Evolutionary conservation across 1,140 invertebrate genomes (phyloP).

Genomic region (Eupristina koningsbergeri): DNA sequence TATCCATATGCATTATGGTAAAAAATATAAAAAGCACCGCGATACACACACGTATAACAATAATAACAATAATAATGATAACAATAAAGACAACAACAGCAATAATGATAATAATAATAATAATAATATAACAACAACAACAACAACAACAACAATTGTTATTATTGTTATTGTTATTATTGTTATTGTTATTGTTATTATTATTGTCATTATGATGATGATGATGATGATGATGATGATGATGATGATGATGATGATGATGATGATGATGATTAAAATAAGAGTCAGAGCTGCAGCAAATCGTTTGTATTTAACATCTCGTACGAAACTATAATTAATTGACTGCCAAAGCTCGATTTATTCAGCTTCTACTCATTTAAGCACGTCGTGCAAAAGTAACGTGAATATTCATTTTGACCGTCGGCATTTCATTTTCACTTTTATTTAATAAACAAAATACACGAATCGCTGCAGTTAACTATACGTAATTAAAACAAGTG

Average conservation of each 20-base stretch:
- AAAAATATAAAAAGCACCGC: slow-evolving; percentile 45
- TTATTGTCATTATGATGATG: slow-evolving; percentile 27
- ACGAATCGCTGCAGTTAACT: slow-evolving; percentile 52
- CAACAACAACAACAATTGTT: no score
- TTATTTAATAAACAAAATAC: no score
- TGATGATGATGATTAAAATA: slow-evolving; percentile 27
- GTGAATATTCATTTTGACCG: no score
- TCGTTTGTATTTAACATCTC: neutral
- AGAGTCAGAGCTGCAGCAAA: slow-evolving; percentile 43
- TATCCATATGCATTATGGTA: neutral
- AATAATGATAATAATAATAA: slow-evolving; percentile 39
- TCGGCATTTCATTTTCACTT: no score
- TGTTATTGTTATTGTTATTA: no score
- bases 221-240: slow-evolving; percentile 27
- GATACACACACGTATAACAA: slow-evolving; percentile 35
- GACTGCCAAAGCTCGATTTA: no score
- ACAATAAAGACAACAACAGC: slow-evolving; percentile 21
- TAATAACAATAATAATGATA: slow-evolving; percentile 22
- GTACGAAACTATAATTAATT: no score
- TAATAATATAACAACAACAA: no score
- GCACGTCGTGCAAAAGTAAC: neutral
- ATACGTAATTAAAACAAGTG: neutral
- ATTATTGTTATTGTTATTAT: no score
- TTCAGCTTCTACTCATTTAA: no score
- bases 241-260: slow-evolving; percentile 36